These are phyloP conservation scores for Lithodes maja DNA, from an alignment of 2,888 invertebrate genomes.

Conservation along the genomic window DNA sequence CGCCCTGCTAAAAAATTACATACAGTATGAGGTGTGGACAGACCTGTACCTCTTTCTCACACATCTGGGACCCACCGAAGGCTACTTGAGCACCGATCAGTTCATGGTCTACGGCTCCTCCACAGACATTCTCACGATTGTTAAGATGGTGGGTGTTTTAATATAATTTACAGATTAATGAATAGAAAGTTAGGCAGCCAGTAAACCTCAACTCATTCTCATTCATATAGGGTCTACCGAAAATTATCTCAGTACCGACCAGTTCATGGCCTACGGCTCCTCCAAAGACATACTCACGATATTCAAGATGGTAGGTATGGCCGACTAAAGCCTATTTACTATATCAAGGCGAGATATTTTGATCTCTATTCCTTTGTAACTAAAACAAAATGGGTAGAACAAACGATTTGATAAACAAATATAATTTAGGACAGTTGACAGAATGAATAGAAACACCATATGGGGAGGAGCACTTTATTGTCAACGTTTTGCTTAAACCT, in stretches of 20 bases:
- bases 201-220: conserved; percentile 11
- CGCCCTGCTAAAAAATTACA: conserved; percentile 21
- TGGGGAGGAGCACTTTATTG: too few relatives aligned
- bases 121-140: conserved; percentile 4
- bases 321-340: too few relatives aligned
- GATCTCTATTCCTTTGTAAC: too few relatives aligned
- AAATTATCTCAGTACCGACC: conserved; percentile 49
- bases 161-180: neutral
- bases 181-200: neutral
- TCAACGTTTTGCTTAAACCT: too few relatives aligned
- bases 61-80: conserved; percentile 47
- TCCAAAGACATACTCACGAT: conserved; percentile 20
- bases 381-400: too few relatives aligned
- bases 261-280: conserved; percentile 55
- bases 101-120: conserved; percentile 56
- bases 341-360: too few relatives aligned
- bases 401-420: too few relatives aligned
- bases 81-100: conserved; percentile 51
- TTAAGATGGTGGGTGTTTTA: conserved; percentile 9
- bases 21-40: conserved; percentile 42
- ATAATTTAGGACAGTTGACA: too few relatives aligned
- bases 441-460: too few relatives aligned
- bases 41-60: conserved; percentile 32
- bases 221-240: conserved; percentile 41
- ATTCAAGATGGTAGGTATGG: conserved; percentile 8